Conservation (phyloP, 53 echinoderm and acorn worm species). For the Henricia sp. region DNA sequence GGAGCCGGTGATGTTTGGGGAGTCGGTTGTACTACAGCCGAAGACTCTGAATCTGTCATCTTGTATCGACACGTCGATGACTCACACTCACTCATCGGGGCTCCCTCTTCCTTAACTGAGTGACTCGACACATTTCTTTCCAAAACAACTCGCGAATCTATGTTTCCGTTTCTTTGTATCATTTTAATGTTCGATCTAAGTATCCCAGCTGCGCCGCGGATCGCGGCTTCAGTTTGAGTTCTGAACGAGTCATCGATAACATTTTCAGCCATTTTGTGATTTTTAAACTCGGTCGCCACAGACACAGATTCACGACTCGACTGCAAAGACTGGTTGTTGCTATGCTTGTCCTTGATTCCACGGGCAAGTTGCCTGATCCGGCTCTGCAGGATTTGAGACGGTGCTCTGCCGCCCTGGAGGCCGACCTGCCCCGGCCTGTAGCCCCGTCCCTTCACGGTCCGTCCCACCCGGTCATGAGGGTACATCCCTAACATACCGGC, state of each 20-base stretch:
- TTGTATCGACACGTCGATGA: neutral
- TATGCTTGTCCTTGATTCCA: constrained; percentile 42
- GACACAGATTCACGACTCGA: neutral
- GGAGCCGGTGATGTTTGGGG: neutral
- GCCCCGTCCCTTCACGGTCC: neutral
- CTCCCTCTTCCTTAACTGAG: neutral
- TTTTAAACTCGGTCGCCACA: neutral
- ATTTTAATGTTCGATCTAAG: neutral
- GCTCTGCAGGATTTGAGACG: constrained; percentile 36
- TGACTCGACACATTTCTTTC: constrained; percentile 23
- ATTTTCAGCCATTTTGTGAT: neutral
- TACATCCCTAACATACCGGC: constrained; percentile 6
- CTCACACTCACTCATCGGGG: neutral
- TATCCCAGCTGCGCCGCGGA: neutral
- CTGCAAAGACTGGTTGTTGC: neutral
- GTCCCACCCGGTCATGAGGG: constrained; percentile 24
- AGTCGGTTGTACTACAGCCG: neutral
- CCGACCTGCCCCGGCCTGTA: constrained; percentile 33
- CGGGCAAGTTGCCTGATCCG: constrained; percentile 42
- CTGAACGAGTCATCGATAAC: neutral
- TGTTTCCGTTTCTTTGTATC: neutral
- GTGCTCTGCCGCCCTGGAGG: neutral
- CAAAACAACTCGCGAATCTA: constrained; percentile 7
- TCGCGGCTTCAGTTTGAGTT: neutral
- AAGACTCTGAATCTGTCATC: neutral